phyloP scores from a whole-genome alignment of 2,113 vertebrate species.

The Turdus rufiventris region DNA sequence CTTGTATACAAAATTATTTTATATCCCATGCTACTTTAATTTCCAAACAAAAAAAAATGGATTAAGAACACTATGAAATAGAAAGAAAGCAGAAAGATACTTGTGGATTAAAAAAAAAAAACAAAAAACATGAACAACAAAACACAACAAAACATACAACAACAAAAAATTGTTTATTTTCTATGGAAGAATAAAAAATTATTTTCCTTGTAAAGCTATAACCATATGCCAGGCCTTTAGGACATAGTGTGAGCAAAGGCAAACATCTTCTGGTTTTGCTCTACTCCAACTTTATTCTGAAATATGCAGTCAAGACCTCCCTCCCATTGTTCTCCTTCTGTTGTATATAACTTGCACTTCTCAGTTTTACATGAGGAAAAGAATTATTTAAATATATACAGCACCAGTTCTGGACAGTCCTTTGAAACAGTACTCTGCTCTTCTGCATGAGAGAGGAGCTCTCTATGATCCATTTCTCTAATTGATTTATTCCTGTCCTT shows the following conservation, averaged over 20 bases:
- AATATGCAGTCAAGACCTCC: not conserved
- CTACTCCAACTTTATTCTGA: conserved; percentile 12
- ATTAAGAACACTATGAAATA: not conserved
- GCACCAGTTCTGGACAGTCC: not conserved
- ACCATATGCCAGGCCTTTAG: conserved; percentile 31
- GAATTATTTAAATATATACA: not conserved
- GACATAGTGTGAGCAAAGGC: conserved; percentile 21
- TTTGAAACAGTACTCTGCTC: not conserved
- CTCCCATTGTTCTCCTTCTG: conserved; percentile 29
- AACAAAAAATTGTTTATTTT: not conserved
- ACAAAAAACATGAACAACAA: not conserved
- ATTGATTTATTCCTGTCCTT: not conserved
- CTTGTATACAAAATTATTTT: not conserved
- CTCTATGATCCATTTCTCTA: not conserved
- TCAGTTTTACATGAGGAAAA: not conserved
- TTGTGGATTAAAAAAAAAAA: not conserved
- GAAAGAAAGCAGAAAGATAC: not conserved
- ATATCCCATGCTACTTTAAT: not conserved
- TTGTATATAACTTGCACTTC: not conserved
- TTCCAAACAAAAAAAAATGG: not conserved
- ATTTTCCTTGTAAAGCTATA: conserved; percentile 7
- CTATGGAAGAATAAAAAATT: conserved; percentile 27
- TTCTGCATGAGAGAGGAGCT: not conserved
- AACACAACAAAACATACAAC: not conserved
- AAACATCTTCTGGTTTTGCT: conserved; percentile 37